Percentiles rank a stretch among this genome's conserved stretches.
Conservation (phyloP, 2,888 invertebrate species). For the Onthophagus sagittarius region DNA sequence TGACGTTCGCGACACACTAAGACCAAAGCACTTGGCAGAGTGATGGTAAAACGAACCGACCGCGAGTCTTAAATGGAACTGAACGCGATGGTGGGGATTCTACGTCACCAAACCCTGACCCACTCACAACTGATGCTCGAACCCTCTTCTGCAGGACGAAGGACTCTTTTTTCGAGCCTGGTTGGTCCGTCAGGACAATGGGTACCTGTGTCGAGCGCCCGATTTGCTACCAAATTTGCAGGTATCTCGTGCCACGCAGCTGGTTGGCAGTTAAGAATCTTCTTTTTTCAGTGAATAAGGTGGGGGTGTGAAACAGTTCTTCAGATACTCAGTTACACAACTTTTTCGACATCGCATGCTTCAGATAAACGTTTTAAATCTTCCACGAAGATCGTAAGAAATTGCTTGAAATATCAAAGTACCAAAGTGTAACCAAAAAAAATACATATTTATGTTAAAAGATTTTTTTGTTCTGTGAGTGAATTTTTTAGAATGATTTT, state of each 20-base stretch:
- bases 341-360: background rate
- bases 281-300: background rate
- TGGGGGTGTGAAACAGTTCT: background rate
- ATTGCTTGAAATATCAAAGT: no score
- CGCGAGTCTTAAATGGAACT: slow-evolving; percentile 37
- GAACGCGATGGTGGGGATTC: slow-evolving; percentile 42
- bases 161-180: slow-evolving; percentile 3
- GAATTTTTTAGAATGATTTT: no score
- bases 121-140: slow-evolving; percentile 46
- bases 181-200: slow-evolving; percentile 1
- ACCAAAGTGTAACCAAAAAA: no score
- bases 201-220: slow-evolving; percentile 1
- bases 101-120: slow-evolving; percentile 45
- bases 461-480: no score
- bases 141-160: slow-evolving; percentile 37
- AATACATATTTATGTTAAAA: no score
- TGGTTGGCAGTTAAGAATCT: background rate
- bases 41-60: slow-evolving; percentile 1
- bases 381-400: no score
- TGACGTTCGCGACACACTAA: background rate
- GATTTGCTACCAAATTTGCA: slow-evolving; percentile 1
- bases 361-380: background rate
- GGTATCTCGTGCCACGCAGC: background rate
- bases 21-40: slow-evolving; percentile 2
- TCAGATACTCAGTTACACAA: background rate